Conservation (phyloP, 2,888 invertebrate species). For the Pheosia gnoma region DNA sequence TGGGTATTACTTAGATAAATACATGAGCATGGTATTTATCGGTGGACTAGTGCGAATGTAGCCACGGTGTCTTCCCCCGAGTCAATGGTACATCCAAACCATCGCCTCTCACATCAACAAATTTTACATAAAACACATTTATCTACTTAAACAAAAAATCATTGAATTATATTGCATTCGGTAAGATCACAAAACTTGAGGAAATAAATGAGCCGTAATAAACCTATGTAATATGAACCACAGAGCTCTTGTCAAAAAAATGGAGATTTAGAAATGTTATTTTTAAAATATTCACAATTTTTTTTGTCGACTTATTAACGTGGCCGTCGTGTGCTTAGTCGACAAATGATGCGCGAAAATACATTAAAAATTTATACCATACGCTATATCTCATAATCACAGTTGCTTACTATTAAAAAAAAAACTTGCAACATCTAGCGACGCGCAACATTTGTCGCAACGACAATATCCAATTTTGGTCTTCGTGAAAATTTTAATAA, state of each 20-base stretch:
- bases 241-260: constrained; percentile 4
- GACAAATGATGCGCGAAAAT: not conserved
- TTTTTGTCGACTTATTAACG: not conserved
- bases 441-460: not conserved
- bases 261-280: not conserved
- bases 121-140: too few relatives aligned
- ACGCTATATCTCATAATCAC: too few relatives aligned
- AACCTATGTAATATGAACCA: constrained; percentile 11
- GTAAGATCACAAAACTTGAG: not conserved
- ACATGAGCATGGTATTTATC: too few relatives aligned
- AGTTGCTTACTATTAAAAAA: too few relatives aligned
- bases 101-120: not conserved
- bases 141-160: not conserved
- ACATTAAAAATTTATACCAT: not conserved
- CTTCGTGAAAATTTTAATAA: constrained; percentile 9
- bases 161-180: not conserved
- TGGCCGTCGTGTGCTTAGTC: not conserved
- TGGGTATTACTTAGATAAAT: too few relatives aligned
- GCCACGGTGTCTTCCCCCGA: not conserved
- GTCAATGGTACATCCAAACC: not conserved
- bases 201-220: constrained; percentile 11
- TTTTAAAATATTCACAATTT: not conserved
- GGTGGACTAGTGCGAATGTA: not conserved
- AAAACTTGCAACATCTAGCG: too few relatives aligned
- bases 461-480: not conserved